Evolutionary conservation across 2,113 vertebrate genomes (phyloP).

Genomic region (Xiphorhynchus elegans): DNA sequence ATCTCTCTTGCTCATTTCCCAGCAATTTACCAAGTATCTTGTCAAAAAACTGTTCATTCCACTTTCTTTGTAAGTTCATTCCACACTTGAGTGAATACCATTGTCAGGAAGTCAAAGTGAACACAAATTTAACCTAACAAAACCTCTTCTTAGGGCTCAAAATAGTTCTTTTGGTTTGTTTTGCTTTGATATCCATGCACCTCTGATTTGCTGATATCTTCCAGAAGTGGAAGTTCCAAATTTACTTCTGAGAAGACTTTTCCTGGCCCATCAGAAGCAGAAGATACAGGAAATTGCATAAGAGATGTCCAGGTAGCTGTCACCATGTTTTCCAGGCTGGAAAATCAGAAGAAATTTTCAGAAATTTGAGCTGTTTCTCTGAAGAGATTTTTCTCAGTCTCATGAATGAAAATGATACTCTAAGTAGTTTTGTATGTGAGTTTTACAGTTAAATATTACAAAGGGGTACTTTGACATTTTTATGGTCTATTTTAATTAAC

Average conservation of each 20-base stretch:
- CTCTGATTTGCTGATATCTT: conserved; percentile 5
- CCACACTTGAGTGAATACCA: not conserved
- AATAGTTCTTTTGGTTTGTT: conserved; percentile 27
- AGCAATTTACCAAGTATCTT: not conserved
- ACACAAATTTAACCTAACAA: not conserved
- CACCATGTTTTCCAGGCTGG: not conserved
- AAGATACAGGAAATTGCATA: not conserved
- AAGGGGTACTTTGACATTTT: conserved; percentile 32
- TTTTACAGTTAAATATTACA: not conserved
- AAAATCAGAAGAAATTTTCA: not conserved
- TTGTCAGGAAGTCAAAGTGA: not conserved
- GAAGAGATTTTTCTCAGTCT: not conserved
- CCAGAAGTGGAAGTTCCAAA: conserved; percentile 33
- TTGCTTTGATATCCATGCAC: conserved; percentile 19
- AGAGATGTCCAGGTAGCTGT: not conserved
- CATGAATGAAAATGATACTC: not conserved
- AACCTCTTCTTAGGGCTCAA: conserved; percentile 6
- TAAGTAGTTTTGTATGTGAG: not conserved
- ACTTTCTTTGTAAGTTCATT: not conserved
- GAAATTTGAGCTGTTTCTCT: not conserved
- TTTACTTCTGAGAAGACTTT: conserved; percentile 11
- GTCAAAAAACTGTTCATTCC: not conserved
- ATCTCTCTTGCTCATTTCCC: not conserved
- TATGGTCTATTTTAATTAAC: conserved; percentile 44
- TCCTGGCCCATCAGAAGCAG: conserved; percentile 6